Conservation (phyloP, 2,888 invertebrate genomes). For the Steinernema scapterisci region DNA sequence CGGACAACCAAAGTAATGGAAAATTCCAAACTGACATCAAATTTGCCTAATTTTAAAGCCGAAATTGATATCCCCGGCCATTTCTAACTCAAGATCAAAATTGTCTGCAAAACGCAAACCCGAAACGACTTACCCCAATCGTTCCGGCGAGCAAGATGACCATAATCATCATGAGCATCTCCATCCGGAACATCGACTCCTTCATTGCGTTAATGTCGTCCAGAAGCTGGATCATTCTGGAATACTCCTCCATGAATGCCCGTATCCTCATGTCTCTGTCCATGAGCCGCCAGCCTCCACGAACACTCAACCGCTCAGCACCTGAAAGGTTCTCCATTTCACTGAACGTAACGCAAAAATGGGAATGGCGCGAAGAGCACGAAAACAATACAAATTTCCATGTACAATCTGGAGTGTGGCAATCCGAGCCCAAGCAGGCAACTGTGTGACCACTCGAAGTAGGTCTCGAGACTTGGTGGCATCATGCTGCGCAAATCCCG, state of each 20-base stretch:
- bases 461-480: neutral
- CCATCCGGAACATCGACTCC: constrained; percentile 30
- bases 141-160: constrained; percentile 12
- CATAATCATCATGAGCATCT: constrained; percentile 31
- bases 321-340: constrained; percentile 14
- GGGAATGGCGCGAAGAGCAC: neutral
- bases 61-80: too few relatives aligned
- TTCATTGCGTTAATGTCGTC: constrained; percentile 29
- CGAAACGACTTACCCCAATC: neutral
- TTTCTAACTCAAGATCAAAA: too few relatives aligned
- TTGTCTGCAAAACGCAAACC: too few relatives aligned
- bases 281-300: constrained; percentile 4
- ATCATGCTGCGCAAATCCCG: constrained; percentile 30
- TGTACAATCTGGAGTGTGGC: neutral
- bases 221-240: constrained; percentile 20
- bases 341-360: neutral
- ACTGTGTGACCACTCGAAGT: neutral
- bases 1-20: too few relatives aligned
- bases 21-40: too few relatives aligned
- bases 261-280: constrained; percentile 31
- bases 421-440: constrained; percentile 1
- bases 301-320: neutral
- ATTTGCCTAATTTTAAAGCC: too few relatives aligned
- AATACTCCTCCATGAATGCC: constrained; percentile 28
- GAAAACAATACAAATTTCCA: neutral